Conservation (phyloP, 2,113 vertebrate genomes). For the Lichenostomus cassidix region DNA sequence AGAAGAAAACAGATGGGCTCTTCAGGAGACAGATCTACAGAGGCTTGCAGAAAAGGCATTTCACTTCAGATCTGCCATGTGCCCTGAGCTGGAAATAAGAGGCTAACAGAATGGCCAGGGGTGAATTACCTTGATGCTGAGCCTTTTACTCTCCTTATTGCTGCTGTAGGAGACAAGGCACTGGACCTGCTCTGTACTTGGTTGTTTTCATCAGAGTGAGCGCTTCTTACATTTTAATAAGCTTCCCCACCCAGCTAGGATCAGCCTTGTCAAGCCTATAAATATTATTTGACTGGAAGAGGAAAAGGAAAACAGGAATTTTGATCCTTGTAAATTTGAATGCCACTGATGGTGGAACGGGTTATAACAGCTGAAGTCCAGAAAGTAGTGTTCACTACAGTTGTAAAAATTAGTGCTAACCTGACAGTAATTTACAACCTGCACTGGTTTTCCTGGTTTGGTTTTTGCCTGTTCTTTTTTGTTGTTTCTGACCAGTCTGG, state of each 20-base stretch:
- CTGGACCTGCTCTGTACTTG: neutral
- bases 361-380: neutral
- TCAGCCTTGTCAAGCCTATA: neutral
- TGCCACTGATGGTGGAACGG: neutral
- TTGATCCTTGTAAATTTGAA: neutral
- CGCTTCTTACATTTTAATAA: neutral
- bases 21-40: neutral
- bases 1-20: neutral
- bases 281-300: neutral
- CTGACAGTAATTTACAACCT: neutral
- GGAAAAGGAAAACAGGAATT: neutral
- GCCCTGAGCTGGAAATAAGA: neutral
- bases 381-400: neutral
- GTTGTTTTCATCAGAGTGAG: neutral
- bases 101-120: neutral
- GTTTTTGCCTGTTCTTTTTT: neutral
- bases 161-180: neutral
- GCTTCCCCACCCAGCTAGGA: neutral
- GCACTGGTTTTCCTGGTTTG: neutral
- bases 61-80: neutral
- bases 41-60: neutral
- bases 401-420: neutral
- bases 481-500: neutral
- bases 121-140: neutral
- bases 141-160: neutral